Conservation (phyloP, 2,113 vertebrate species). For the Crypturellus undulatus region DNA sequence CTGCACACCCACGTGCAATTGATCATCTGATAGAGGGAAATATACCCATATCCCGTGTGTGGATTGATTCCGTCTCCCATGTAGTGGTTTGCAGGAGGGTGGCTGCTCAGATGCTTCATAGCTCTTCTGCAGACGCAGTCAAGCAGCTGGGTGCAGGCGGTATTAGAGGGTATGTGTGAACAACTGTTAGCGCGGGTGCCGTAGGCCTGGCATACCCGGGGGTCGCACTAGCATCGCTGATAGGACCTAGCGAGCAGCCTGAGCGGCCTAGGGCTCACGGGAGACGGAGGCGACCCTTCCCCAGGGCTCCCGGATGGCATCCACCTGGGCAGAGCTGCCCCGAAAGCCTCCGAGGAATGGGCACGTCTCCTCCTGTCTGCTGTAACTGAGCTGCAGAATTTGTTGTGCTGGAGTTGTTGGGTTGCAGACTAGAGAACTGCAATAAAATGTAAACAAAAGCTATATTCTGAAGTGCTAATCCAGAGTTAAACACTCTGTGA, state of each 20-base stretch:
- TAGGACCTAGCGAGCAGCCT: neutral
- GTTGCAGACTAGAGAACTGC: fast-evolving
- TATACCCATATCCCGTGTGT: neutral
- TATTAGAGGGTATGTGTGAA: too few relatives aligned
- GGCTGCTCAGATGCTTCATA: fast-evolving
- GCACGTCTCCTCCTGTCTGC: neutral
- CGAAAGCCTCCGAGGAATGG: neutral
- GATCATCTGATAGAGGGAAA: neutral
- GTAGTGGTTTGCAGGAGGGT: neutral
- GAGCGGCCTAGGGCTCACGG: neutral
- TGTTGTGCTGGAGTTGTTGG: neutral
- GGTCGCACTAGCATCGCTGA: fast-evolving
- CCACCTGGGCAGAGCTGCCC: neutral
- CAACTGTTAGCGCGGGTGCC: fast-evolving
- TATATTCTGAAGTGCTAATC: neutral
- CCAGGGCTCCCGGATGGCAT: neutral
- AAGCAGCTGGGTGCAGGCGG: neutral
- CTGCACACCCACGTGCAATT: neutral
- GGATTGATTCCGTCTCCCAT: neutral
- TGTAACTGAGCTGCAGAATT: neutral
- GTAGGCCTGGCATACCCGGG: fast-evolving
- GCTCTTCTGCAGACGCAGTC: neutral
- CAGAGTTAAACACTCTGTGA: neutral
- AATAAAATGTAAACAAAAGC: neutral
- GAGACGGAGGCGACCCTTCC: neutral